Conservation (phyloP, 2,797 vertebrate genomes). For the Ceryle rudis region DNA sequence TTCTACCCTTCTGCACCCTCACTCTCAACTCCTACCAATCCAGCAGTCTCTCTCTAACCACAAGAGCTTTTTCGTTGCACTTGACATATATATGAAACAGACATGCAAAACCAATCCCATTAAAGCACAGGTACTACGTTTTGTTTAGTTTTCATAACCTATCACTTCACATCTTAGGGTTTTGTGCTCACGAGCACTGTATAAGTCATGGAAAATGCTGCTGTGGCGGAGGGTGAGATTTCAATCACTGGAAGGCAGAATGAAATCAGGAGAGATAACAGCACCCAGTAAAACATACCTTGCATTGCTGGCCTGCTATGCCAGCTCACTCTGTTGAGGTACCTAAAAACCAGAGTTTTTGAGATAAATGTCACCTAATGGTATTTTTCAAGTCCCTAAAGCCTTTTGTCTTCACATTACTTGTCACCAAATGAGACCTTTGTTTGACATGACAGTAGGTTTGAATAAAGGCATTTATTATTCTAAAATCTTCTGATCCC, state of each 20-base stretch:
- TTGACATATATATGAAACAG: neutral
- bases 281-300: neutral
- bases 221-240: rapidly evolving
- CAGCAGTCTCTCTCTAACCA: neutral
- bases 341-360: conserved; percentile 6
- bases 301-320: neutral
- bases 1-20: neutral
- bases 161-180: neutral
- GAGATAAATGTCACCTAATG: conserved; percentile 18
- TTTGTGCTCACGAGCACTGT: neutral
- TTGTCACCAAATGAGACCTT: conserved; percentile 20
- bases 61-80: neutral
- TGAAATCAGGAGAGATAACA: neutral
- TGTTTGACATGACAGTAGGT: conserved; percentile 12
- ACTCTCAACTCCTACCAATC: neutral
- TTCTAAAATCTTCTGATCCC: conserved; percentile 23
- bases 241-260: neutral
- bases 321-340: neutral
- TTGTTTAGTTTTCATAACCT: neutral
- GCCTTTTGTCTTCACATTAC: conserved; percentile 16
- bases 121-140: neutral
- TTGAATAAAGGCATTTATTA: conserved; percentile 32
- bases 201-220: neutral
- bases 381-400: conserved; percentile 41
- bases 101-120: neutral